Evolutionary conservation across 2,797 vertebrate genomes (phyloP).

Genomic region (Emys orbicularis): DNA sequence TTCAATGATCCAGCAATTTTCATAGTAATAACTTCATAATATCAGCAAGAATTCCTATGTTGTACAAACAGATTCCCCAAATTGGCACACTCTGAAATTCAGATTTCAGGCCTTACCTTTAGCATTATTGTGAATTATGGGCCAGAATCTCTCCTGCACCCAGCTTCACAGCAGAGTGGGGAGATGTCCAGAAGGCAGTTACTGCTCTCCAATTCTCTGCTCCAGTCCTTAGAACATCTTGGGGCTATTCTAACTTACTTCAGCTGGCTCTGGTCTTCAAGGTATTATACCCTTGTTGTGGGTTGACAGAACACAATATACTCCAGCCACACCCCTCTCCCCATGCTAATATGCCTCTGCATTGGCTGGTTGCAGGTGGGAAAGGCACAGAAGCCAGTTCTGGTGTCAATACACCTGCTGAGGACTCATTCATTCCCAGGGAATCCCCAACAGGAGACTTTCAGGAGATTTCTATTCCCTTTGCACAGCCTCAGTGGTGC

Average conservation of each 20-base stretch:
- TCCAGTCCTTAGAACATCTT: not conserved
- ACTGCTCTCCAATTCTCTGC: not conserved
- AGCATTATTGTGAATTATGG: too few relatives aligned
- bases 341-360: not conserved
- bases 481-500: not conserved
- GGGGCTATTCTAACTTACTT: not conserved
- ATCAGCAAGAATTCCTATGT: not conserved
- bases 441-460: not conserved
- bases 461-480: not conserved
- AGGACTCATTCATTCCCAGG: not conserved
- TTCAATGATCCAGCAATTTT: not conserved
- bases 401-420: not conserved
- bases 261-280: not conserved
- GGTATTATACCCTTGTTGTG: not conserved
- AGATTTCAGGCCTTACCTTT: too few relatives aligned
- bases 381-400: not conserved
- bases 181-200: not conserved
- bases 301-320: not conserved
- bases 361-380: too few relatives aligned
- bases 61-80: not conserved
- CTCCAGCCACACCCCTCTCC: not conserved
- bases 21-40: not conserved
- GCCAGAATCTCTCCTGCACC: not conserved
- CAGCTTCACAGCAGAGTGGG: not conserved
- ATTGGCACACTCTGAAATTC: not conserved